Conservation (phyloP, 2,888 invertebrate genomes). For the Parasteatoda lunata region DNA sequence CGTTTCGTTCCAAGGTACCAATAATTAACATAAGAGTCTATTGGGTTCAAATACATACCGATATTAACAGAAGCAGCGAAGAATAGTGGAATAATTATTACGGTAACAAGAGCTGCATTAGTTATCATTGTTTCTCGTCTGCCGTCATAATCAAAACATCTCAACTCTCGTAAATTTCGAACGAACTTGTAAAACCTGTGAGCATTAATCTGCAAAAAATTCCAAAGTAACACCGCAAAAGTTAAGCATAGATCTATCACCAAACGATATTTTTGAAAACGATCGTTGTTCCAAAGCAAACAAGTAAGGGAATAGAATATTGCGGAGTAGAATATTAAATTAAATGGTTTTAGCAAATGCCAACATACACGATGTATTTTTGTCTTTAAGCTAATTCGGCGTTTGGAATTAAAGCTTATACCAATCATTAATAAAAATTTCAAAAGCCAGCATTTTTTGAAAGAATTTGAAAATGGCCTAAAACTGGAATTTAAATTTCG, state of each 20-base stretch:
- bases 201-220: not conserved
- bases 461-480: too few relatives aligned
- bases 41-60: not conserved
- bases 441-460: too few relatives aligned
- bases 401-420: not conserved
- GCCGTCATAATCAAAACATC: not conserved
- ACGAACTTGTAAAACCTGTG: not conserved
- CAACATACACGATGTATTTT: not conserved
- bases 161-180: not conserved
- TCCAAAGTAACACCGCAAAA: conserved; percentile 9
- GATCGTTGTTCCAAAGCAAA: not conserved
- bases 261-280: not conserved
- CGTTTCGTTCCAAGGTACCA: not conserved
- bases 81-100: not conserved
- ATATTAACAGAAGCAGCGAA: not conserved
- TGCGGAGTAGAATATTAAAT: not conserved
- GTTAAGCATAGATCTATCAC: not conserved
- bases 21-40: not conserved
- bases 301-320: not conserved
- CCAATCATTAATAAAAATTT: too few relatives aligned
- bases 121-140: not conserved
- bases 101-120: not conserved
- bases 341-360: not conserved
- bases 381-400: not conserved
- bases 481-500: too few relatives aligned